Evolutionary conservation across 92 coral and sea anemone species (phyloP).

Genomic region (Plumapathes pennacea): DNA sequence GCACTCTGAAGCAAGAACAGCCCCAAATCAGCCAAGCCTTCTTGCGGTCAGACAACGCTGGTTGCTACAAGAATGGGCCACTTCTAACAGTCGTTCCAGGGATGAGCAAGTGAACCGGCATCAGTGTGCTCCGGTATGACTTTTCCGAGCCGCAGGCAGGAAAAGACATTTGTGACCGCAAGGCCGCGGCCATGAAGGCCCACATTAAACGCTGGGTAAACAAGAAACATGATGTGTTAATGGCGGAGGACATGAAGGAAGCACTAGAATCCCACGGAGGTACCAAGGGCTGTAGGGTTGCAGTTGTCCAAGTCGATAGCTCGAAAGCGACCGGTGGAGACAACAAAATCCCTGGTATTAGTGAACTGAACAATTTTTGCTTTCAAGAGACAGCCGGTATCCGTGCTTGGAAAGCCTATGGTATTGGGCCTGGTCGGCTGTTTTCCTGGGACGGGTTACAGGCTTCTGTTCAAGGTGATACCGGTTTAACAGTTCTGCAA

Average conservation of each 20-base stretch:
- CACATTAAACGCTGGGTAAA: constrained; percentile 1
- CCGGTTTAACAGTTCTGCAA: constrained; percentile 16
- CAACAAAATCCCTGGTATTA: constrained; percentile 7
- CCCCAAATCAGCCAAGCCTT: not conserved
- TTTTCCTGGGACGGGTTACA: constrained; percentile 9
- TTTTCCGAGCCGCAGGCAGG: not conserved
- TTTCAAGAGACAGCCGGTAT: not conserved
- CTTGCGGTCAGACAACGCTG: constrained; percentile 7
- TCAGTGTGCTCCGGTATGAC: not conserved
- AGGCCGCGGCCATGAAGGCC: constrained; percentile 4
- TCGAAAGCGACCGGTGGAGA: not conserved
- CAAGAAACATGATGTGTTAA: not conserved
- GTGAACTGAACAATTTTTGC: not conserved
- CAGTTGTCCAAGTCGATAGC: constrained; percentile 6
- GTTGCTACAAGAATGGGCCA: constrained; percentile 7
- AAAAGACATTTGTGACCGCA: constrained; percentile 11
- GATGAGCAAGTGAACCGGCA: not conserved
- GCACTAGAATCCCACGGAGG: constrained; percentile 10
- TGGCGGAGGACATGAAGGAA: not conserved
- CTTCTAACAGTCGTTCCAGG: not conserved
- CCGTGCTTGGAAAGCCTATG: constrained; percentile 1
- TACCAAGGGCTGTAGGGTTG: constrained; percentile 2
- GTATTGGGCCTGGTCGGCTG: not conserved
- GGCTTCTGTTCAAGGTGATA: constrained; percentile 19
- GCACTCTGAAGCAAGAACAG: not conserved